These are phyloP conservation scores for Eumaeus atala DNA, from an alignment of 1,140 invertebrate species.

Conservation along the genomic window DNA sequence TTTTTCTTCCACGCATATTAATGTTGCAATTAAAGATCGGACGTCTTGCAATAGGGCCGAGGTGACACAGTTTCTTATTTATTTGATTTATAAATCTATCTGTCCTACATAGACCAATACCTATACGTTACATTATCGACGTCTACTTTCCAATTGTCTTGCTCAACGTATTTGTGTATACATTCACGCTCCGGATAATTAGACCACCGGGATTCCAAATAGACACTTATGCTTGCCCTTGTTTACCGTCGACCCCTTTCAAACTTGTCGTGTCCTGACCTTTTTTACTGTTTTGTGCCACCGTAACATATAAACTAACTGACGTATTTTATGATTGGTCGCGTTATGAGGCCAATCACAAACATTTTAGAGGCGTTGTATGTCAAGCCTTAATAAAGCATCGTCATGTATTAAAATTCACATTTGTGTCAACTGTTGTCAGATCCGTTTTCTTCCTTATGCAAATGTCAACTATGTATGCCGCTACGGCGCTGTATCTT, in stretches of 20 bases:
- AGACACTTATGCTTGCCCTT: conserved; percentile 3
- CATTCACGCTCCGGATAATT: conserved; percentile 2
- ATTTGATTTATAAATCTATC: conserved; percentile 62
- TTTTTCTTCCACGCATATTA: conserved; percentile 47
- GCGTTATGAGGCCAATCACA: too few species aligned
- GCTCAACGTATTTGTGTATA: conserved; percentile 34
- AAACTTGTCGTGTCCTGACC: conserved; percentile 1
- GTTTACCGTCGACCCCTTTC: neutral
- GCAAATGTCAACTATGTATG: too few species aligned
- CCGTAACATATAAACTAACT: neutral
- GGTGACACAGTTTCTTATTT: conserved; percentile 64
- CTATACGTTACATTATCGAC: conserved; percentile 41
- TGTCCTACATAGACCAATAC: conserved; percentile 64
- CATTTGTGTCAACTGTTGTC: too few species aligned
- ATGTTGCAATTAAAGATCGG: conserved; percentile 54
- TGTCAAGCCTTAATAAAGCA: too few species aligned
- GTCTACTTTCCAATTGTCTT: conserved; percentile 54
- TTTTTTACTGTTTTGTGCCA: conserved; percentile 27
- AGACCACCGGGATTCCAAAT: neutral
- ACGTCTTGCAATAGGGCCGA: conserved; percentile 52
- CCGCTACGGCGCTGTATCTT: too few species aligned
- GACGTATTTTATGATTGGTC: too few species aligned
- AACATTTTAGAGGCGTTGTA: too few species aligned
- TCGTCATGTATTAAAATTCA: too few species aligned
- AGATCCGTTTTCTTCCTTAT: too few species aligned